Conservation (phyloP, 2,113 vertebrate species). For the Oxyura jamaicensis region DNA sequence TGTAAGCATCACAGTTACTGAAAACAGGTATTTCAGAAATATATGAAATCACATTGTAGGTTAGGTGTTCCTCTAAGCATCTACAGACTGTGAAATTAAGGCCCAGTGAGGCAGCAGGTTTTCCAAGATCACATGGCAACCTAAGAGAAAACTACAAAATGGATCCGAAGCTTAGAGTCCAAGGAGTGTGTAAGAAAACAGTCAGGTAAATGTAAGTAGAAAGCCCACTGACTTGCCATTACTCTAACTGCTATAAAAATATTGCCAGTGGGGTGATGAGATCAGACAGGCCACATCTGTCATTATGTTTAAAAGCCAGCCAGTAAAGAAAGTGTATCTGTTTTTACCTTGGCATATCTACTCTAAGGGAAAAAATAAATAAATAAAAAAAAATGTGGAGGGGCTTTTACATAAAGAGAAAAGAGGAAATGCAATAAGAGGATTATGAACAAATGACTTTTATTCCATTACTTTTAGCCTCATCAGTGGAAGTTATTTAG, state of each 20-base stretch:
- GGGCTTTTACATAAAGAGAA: not conserved
- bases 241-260: conserved; percentile 18
- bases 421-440: not conserved
- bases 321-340: not conserved
- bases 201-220: not conserved
- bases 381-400: not conserved
- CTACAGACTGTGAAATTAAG: conserved; percentile 5
- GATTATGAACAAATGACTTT: conserved; percentile 12
- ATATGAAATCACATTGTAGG: not conserved
- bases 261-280: not conserved
- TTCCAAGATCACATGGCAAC: not conserved
- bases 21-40: conserved; percentile 9
- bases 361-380: not conserved
- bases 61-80: not conserved
- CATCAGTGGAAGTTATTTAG: conserved; percentile 28
- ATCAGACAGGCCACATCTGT: conserved; percentile 20
- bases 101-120: not conserved
- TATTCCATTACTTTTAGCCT: conserved; percentile 35
- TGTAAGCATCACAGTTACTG: not conserved
- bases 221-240: not conserved
- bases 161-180: not conserved
- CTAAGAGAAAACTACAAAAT: not conserved
- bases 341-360: conserved; percentile 16
- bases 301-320: conserved; percentile 9
- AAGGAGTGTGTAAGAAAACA: not conserved